A percentile compares a stretch with the other conserved stretches of the same genome.
Evolutionary conservation across 1,140 invertebrate genomes (phyloP).

Genomic region (Drosophila burlai): DNA sequence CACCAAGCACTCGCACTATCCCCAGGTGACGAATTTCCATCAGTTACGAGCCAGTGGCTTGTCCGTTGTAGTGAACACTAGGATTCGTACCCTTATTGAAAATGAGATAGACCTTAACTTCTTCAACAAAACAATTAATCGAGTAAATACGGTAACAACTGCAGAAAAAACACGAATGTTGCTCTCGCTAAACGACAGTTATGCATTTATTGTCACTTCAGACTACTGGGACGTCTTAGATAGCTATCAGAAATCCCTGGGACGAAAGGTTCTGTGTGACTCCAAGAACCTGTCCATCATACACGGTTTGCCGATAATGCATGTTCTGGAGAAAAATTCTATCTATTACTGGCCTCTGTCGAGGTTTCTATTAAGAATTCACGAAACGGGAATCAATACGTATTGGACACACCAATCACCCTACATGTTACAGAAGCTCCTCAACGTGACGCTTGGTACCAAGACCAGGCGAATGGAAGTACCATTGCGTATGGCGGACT

Average conservation of each 20-base stretch:
- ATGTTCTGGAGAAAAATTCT: conserved; percentile 10
- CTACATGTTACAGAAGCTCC: neutral
- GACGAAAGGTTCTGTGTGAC: neutral
- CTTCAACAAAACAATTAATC: neutral
- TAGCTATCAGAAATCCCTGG: neutral
- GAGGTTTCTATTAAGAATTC: neutral
- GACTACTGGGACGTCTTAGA: neutral
- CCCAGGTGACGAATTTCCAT: conserved; percentile 21
- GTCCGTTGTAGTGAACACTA: neutral
- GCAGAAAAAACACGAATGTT: neutral
- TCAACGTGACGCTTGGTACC: neutral
- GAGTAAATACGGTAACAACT: neutral
- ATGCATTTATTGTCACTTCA: neutral
- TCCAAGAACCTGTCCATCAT: conserved; percentile 1
- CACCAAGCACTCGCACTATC: conserved; percentile 7
- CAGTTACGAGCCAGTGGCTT: conserved; percentile 43
- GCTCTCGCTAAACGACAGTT: conserved; percentile 1
- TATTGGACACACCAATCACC: conserved; percentile 1
- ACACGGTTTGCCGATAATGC: neutral
- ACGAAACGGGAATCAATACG: neutral
- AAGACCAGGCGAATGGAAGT: neutral
- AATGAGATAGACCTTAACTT: neutral
- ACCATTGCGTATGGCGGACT: conserved; percentile 3
- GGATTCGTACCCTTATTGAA: neutral
- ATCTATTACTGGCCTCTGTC: conserved; percentile 4